These are phyloP conservation scores for Zosterops japonicus DNA, from an alignment of 2,113 vertebrate genomes.

Conservation along the genomic window DNA sequence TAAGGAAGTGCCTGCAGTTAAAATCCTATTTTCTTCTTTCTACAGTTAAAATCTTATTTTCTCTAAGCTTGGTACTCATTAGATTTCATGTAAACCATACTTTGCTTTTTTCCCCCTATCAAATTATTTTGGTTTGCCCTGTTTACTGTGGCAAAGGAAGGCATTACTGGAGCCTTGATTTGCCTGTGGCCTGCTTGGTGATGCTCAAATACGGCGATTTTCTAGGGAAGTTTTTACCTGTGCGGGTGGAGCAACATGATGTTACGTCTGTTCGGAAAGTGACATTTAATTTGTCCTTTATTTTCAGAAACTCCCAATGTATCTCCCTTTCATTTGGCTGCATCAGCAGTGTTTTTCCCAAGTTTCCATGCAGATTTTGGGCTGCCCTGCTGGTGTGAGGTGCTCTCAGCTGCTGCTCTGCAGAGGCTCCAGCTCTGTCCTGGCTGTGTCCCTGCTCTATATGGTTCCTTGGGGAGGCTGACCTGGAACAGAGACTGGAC, in stretches of 20 bases:
- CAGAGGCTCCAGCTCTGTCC: not conserved
- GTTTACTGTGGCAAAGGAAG: not conserved
- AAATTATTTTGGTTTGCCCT: not conserved
- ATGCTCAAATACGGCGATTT: not conserved
- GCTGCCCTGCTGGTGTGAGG: not conserved
- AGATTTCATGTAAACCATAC: not conserved
- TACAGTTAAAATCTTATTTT: not conserved
- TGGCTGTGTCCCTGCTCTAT: not conserved
- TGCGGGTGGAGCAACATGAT: not conserved
- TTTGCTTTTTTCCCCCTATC: not conserved
- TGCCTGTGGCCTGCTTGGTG: not conserved
- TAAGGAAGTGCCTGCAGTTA: not conserved
- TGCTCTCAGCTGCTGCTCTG: not conserved
- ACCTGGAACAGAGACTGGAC: too few relatives aligned
- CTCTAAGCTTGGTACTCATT: not conserved
- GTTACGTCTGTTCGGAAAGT: not conserved
- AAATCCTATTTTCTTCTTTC: not conserved
- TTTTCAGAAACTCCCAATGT: not conserved
- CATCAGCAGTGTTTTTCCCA: not conserved
- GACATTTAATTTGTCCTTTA: not conserved
- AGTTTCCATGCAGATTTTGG: not conserved
- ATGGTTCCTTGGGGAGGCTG: not conserved
- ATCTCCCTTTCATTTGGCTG: not conserved
- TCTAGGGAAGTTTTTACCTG: not conserved
- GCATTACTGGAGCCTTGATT: not conserved